phyloP scores from a whole-genome alignment of 2,113 vertebrate genomes.

The Bettongia penicillata region DNA sequence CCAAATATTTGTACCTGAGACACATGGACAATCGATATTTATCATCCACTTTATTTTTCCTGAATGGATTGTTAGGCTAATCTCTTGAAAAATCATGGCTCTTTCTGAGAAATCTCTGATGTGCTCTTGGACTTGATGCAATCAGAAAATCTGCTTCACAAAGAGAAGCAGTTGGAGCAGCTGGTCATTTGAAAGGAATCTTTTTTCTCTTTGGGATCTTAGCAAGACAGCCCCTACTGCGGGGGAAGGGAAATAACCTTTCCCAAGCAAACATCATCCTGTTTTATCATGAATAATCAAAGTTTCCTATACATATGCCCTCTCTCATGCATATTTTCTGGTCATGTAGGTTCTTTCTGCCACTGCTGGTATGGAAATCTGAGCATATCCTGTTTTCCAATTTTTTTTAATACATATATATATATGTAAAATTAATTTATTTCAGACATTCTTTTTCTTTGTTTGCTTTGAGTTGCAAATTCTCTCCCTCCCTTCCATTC shows the following conservation, averaged over 20 bases:
- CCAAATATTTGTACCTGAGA: neutral
- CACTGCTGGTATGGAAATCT: neutral
- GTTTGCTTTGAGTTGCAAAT: neutral
- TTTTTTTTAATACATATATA: neutral
- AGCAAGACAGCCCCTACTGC: neutral
- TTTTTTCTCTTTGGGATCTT: neutral
- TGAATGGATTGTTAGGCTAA: neutral
- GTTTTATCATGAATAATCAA: neutral
- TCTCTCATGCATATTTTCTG: neutral
- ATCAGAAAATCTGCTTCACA: neutral
- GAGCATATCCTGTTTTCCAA: neutral
- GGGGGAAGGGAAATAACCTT: neutral
- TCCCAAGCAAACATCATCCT: neutral
- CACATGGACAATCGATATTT: neutral
- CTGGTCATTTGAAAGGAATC: neutral
- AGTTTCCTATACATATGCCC: neutral
- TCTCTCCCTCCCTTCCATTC: neutral
- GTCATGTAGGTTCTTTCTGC: neutral
- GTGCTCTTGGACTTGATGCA: neutral
- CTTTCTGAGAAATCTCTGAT: neutral
- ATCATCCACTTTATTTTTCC: neutral
- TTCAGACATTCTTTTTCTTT: neutral
- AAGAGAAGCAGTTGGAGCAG: neutral
- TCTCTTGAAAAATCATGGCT: neutral
- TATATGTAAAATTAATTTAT: neutral